Evolutionary conservation across 2,113 vertebrate species (phyloP).

Genomic region (Copsychus sechellarum): DNA sequence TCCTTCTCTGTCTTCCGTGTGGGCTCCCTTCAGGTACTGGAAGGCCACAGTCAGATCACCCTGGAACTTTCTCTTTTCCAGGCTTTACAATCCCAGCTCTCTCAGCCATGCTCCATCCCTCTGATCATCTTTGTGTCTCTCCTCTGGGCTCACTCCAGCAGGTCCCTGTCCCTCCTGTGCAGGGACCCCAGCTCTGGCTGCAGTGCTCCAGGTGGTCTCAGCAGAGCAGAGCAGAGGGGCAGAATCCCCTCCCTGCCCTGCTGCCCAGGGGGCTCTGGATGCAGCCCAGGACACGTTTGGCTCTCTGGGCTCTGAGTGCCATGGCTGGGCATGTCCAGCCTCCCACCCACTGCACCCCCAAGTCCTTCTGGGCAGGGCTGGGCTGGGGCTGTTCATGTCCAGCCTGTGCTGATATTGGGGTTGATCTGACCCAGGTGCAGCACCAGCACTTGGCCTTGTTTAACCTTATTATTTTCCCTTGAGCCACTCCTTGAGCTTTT

Average conservation of each 20-base stretch:
- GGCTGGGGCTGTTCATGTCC: neutral
- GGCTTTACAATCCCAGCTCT: neutral
- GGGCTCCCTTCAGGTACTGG: neutral
- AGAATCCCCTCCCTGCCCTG: too few relatives aligned
- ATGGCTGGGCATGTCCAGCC: too few relatives aligned
- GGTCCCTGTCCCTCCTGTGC: neutral
- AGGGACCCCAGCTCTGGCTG: neutral
- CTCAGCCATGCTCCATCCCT: neutral
- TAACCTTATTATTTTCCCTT: rapidly evolving
- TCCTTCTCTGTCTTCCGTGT: neutral
- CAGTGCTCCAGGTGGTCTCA: neutral
- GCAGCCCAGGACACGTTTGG: too few relatives aligned
- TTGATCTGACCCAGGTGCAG: rapidly evolving
- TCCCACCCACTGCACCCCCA: too few relatives aligned
- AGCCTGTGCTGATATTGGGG: neutral
- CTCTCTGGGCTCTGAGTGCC: too few relatives aligned
- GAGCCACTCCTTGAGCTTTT: rapidly evolving
- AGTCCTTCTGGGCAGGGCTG: too few relatives aligned
- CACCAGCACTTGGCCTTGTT: neutral
- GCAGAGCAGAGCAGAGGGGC: neutral
- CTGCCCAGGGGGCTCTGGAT: too few relatives aligned
- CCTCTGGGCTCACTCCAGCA: rapidly evolving
- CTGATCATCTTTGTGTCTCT: rapidly evolving
- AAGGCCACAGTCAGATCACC: neutral
- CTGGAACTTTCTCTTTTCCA: neutral